Conservation (phyloP, 2,888 invertebrate species). For the Tenthredo livida region DNA sequence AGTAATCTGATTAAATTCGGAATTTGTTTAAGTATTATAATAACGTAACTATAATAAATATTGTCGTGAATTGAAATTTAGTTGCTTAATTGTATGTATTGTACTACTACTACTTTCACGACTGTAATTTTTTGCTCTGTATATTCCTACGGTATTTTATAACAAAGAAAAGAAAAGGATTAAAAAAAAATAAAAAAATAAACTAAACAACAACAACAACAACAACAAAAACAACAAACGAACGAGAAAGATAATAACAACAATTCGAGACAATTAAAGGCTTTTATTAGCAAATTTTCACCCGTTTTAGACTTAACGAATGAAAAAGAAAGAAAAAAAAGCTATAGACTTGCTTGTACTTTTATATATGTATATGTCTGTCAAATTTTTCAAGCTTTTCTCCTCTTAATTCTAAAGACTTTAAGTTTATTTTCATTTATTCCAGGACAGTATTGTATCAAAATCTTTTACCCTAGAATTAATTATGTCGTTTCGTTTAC, state of each 20-base stretch:
- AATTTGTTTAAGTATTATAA: neutral
- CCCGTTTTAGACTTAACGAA: neutral
- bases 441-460: constrained; percentile 17
- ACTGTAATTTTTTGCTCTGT: neutral
- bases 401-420: constrained; percentile 2
- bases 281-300: neutral
- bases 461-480: neutral
- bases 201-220: no score
- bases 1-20: neutral
- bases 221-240: neutral
- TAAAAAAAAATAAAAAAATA: neutral
- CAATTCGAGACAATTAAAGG: neutral
- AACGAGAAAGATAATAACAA: neutral
- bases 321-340: neutral
- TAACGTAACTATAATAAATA: neutral
- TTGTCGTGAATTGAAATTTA: constrained; percentile 5
- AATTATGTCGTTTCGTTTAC: neutral
- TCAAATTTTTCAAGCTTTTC: neutral
- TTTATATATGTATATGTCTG: neutral
- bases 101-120: neutral
- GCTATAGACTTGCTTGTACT: neutral
- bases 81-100: neutral
- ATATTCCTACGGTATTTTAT: constrained; percentile 10
- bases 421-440: neutral
- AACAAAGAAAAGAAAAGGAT: neutral